phyloP scores from a whole-genome alignment of 1,140 invertebrate species.

The Plutomurus gul region DNA sequence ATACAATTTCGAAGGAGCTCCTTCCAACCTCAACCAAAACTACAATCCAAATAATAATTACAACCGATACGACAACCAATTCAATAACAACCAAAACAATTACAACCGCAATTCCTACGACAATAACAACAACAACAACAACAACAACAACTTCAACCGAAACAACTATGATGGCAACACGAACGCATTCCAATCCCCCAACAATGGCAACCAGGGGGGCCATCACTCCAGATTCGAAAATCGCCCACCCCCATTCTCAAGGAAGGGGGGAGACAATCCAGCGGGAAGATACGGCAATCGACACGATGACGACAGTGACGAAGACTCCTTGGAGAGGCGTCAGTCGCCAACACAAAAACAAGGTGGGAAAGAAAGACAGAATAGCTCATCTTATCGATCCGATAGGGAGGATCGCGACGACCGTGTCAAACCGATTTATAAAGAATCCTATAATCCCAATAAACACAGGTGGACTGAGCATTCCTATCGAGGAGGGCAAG shows the following conservation, averaged over 20 bases:
- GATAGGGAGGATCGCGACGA: background rate
- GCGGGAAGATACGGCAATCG: background rate
- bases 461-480: conserved; percentile 33
- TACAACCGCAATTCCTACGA: background rate
- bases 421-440: conserved; percentile 7
- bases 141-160: background rate
- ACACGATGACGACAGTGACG: no score
- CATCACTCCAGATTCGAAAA: background rate
- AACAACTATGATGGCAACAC: background rate
- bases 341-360: background rate
- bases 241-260: no score
- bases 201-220: background rate
- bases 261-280: background rate
- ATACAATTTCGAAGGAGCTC: background rate
- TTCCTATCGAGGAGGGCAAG: conserved; percentile 38
- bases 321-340: background rate
- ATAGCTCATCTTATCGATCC: background rate
- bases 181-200: no score
- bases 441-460: conserved; percentile 11
- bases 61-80: background rate
- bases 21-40: background rate
- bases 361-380: background rate
- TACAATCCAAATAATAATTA: conserved; percentile 12
- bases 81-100: conserved; percentile 17
- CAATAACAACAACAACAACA: background rate